Conservation (phyloP, 2,797 vertebrate genomes). For the Pipistrellus nathusii region DNA sequence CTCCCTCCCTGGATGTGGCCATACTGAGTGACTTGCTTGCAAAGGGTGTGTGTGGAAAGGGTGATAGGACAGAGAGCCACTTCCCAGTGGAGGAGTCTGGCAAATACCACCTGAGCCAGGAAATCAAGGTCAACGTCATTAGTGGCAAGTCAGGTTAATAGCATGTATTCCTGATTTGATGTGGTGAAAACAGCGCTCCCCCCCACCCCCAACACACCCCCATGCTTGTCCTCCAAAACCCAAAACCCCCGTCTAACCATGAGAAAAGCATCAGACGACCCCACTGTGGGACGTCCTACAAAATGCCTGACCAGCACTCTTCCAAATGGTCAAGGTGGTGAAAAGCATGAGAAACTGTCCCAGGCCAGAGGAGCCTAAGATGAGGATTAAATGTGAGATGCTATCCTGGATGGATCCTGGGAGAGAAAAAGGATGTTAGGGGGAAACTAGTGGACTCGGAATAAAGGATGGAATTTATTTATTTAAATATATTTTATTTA, state of each 20-base stretch:
- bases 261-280: background rate
- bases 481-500: too few relatives aligned
- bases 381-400: background rate
- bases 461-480: background rate
- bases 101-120: background rate
- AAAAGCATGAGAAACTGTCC: background rate
- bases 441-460: background rate
- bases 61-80: background rate
- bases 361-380: background rate
- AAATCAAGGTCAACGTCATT: background rate
- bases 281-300: background rate
- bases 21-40: background rate
- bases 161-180: too few relatives aligned
- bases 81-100: background rate
- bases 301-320: background rate
- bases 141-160: background rate
- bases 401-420: background rate
- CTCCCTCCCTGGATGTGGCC: background rate
- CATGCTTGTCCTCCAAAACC: background rate
- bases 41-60: too few relatives aligned
- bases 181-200: background rate
- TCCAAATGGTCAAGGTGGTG: background rate
- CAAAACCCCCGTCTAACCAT: background rate
- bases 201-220: background rate
- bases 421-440: background rate